Base-by-base conservation (phyloP, 2,113 vertebrate species). In the Procavia capensis region DNA sequence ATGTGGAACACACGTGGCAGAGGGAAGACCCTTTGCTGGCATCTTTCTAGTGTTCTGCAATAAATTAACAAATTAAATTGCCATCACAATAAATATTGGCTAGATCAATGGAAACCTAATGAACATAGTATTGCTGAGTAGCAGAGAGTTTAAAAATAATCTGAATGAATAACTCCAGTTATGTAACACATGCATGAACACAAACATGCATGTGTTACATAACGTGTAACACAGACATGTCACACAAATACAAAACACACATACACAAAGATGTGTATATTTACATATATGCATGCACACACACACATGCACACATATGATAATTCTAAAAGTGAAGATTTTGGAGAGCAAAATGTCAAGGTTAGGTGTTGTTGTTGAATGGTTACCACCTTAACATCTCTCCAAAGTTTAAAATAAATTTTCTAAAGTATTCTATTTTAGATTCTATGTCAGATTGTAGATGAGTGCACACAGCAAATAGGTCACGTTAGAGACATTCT, bases 151-250 rank as follows among this genome's bases (percentile, higher is more conserved):
- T 25, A 13, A 25, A 36, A 84, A 29, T 22, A 19, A 13, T 41
- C 7, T 3, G 29, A 41, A 50, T 10, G 9, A 9, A 54, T 2
- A n/a, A 61, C 31, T 36, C 9, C 29, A 8, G 1, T 24, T 16
- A 4, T 6, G 5, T 8, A 3, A 47, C 4, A 4, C 27, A 31
- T 2, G 8, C 7, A 1, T 1, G 10, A 24, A 72, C 4, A 16
- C 25, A 25, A 3, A 29, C n/a, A n/a, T n/a, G n/a, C n/a, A n/a
- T n/a, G n/a, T n/a, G n/a, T n/a, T n/a, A n/a, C n/a, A n/a, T n/a
- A n/a, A n/a, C n/a, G n/a, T n/a, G n/a, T n/a, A 20, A 80, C 34
- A 22, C 63, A 4, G 27, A 43, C 68, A 16, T 3, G 0, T 2
- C 6, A 70, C 66, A 70, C 66, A 70, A 1, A 14, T 9, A 2